Evolutionary conservation across 2,113 vertebrate species (phyloP), one percentile per base, ranked within the genome.

Genomic region (Saimiri boliviensis): DNA sequence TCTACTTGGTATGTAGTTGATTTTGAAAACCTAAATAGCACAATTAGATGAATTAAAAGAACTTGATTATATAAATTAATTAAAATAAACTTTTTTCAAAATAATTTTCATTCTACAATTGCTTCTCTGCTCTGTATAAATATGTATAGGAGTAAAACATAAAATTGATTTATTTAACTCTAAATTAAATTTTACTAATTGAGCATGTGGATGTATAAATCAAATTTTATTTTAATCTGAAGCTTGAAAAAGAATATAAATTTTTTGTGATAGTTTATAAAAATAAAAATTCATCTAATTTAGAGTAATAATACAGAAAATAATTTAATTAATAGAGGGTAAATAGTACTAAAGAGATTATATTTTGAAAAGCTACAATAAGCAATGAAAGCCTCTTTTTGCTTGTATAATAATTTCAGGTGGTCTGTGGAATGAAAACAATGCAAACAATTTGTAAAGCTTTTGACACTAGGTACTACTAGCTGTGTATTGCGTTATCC

Each of bases 121-220:
- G 30, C 14, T 74, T 82, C 12, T 63, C 35, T 84, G 0, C 8
- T 45, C 11, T 85, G 2, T 80, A 73, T 60, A 94, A 92, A 89
- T 84, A 92, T 70, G 40, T 35, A 60, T 94, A 91, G 68, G 14
- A 3, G 77, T 68, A 11, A 58, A 96, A 87, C 7, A 74, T 91
- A 49, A 47, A 63, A 37, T 25, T 30, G 20, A 94, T 11, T 82
- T 14, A 82, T 2, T 56, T 47, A 68, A 42, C 74, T 94, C 49
- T 68, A 81, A 93, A 76, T 91, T 68, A 76, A 96, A 68, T 82
- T 76, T 68, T 35, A 82, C 16, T 82, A 91, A 52, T 76, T 68
- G 35, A 76, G 0, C 25, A 76, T 82, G 17, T 70, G 76, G 47
- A 47, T 11, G 21, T 49, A 40, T 40, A 49, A 73, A 71, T 66